phyloP scores from a whole-genome alignment of 2,113 vertebrate genomes.

The Furnarius figulus region DNA sequence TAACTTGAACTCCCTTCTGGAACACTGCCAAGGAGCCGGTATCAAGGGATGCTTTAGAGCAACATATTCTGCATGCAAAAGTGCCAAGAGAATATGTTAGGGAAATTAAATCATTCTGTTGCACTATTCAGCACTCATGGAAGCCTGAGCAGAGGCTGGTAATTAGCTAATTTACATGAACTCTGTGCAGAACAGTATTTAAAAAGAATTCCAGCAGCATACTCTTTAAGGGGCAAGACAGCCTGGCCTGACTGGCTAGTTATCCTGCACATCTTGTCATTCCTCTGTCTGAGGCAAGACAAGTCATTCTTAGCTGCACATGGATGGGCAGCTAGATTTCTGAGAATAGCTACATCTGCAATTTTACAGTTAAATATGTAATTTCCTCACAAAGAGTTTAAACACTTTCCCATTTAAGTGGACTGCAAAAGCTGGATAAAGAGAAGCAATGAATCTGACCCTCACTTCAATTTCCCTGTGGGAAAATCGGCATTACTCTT shows the following conservation, averaged over 20 bases:
- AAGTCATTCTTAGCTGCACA: background rate
- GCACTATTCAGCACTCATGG: background rate
- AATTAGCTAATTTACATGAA: slow-evolving; percentile 55
- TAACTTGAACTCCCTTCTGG: slow-evolving; percentile 22
- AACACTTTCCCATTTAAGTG: background rate
- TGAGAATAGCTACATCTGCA: slow-evolving; percentile 36
- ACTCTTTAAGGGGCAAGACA: background rate
- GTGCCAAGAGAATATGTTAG: slow-evolving; percentile 26
- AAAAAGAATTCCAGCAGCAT: slow-evolving; percentile 13
- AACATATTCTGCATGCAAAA: slow-evolving; percentile 33
- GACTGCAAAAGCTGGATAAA: background rate
- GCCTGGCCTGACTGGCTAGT: background rate
- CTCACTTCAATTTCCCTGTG: background rate
- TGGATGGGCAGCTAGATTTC: background rate
- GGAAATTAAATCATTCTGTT: slow-evolving; percentile 52
- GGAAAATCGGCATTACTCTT: background rate
- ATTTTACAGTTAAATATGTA: background rate
- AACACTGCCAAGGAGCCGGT: slow-evolving; percentile 1
- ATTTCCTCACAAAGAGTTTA: slow-evolving; percentile 11
- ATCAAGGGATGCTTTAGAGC: slow-evolving; percentile 31
- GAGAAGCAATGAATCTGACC: background rate
- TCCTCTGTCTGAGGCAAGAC: background rate
- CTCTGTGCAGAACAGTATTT: slow-evolving; percentile 6
- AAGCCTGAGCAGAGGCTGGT: slow-evolving; percentile 17
- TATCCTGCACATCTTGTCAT: background rate